These are phyloP conservation scores for Pluvianellus socialis DNA, from an alignment of 2,113 vertebrate genomes.

Conservation along the genomic window DNA sequence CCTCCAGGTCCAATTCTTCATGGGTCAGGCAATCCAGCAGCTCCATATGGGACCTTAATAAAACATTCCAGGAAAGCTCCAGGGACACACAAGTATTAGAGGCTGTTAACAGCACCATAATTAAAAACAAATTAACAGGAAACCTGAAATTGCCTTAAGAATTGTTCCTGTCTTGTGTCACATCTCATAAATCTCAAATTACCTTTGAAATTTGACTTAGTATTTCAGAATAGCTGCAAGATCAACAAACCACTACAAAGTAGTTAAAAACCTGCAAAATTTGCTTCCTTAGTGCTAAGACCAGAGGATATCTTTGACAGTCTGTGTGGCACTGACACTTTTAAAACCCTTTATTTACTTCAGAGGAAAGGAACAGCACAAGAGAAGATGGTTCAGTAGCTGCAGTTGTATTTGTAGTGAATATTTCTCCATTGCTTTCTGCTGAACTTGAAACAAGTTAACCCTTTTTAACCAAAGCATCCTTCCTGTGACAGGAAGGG, in stretches of 20 bases:
- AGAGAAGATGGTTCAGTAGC: not conserved
- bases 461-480: not conserved
- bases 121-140: constrained; percentile 51
- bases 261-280: not conserved
- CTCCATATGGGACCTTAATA: not conserved
- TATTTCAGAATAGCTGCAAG: not conserved
- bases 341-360: not conserved
- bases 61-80: constrained; percentile 18
- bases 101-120: constrained; percentile 10
- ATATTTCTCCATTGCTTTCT: not conserved
- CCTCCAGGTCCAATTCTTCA: not conserved
- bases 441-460: not conserved
- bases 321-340: not conserved
- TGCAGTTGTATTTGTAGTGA: not conserved
- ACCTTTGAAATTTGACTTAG: constrained; percentile 11
- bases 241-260: not conserved
- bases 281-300: not conserved
- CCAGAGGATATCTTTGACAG: not conserved
- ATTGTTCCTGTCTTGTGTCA: constrained; percentile 22
- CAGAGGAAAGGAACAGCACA: not conserved
- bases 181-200: constrained; percentile 36
- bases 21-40: not conserved
- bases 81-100: not conserved
- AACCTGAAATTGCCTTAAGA: constrained; percentile 33
- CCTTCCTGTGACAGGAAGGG: not conserved